phyloP scores from a whole-genome alignment of 2,888 invertebrate species.

The Cerceris rybyensis region DNA sequence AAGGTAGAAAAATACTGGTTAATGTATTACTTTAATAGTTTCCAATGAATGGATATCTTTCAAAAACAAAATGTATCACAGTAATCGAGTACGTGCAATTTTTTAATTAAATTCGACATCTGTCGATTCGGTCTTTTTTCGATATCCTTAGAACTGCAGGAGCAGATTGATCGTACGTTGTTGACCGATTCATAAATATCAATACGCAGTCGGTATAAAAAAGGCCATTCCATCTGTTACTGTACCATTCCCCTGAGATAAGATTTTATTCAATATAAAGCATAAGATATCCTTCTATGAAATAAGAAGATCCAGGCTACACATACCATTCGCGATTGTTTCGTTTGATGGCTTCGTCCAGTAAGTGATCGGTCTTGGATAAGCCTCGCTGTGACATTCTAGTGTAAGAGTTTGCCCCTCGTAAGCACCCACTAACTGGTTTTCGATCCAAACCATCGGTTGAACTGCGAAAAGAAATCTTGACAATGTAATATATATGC shows the following conservation, averaged over 20 bases:
- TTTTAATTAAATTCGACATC: too few species aligned
- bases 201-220: background rate
- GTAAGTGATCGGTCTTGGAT: slow-evolving; percentile 83
- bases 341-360: slow-evolving; percentile 81
- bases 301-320: background rate
- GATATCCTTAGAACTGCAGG: background rate
- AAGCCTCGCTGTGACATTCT: slow-evolving; percentile 83
- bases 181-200: background rate
- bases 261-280: background rate
- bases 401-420: slow-evolving; percentile 82
- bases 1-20: too few species aligned
- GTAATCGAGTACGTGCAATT: too few species aligned
- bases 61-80: too few species aligned
- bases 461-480: slow-evolving; percentile 79
- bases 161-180: background rate
- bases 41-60: too few species aligned
- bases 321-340: slow-evolving; percentile 71
- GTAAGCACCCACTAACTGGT: slow-evolving; percentile 83
- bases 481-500: background rate
- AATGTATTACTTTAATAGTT: too few species aligned
- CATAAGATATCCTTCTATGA: background rate
- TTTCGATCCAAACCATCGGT: slow-evolving; percentile 83
- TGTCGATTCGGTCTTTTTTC: background rate
- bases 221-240: background rate
- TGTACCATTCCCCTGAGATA: background rate